A percentile compares a stretch with the other conserved stretches of the same genome.
Evolutionary conservation across 2,113 vertebrate genomes (phyloP).

Genomic region (Oncorhynchus keta): DNA sequence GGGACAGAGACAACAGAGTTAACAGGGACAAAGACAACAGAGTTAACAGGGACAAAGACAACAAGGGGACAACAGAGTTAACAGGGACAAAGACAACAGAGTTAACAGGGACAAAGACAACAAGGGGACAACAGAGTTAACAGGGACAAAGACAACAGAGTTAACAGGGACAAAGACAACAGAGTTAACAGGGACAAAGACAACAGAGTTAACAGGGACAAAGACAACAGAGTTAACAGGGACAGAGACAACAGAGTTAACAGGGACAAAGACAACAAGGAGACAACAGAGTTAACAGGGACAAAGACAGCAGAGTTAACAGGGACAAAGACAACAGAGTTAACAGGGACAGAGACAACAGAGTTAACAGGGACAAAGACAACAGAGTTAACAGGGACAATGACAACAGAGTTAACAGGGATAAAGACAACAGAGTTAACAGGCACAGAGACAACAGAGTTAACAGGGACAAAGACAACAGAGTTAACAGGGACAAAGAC

Average conservation of each 20-base stretch:
- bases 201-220: background rate
- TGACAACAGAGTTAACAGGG: no score
- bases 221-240: background rate
- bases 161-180: conserved; percentile 9
- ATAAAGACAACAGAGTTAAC: no score
- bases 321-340: background rate
- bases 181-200: background rate
- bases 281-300: conserved; percentile 12
- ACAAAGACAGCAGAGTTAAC: conserved; percentile 4
- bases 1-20: background rate
- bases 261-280: conserved; percentile 8
- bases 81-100: background rate
- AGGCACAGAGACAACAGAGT: no score
- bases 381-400: no score
- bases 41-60: background rate
- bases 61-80: background rate
- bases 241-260: conserved; percentile 9
- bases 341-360: conserved; percentile 8
- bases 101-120: background rate
- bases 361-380: background rate
- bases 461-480: no score
- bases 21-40: conserved; percentile 8
- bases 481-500: no score
- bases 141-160: background rate
- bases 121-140: conserved; percentile 21